phyloP scores from a whole-genome alignment of 2,113 vertebrate species.

The Corydoras maculifer region DNA sequence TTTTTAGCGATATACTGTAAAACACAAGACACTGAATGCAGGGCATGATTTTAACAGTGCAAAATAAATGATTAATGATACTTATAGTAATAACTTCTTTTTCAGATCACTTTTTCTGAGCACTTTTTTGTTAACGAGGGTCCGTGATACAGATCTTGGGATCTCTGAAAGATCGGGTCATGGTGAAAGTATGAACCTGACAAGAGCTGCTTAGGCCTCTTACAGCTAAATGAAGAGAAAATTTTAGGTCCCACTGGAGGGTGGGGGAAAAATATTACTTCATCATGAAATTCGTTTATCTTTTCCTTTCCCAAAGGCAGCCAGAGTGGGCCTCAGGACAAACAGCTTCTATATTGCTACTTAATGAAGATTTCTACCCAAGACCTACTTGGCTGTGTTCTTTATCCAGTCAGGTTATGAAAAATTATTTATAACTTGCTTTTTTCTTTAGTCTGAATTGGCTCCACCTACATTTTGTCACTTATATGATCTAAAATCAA shows the following conservation, averaged over 20 bases:
- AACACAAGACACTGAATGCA: neutral
- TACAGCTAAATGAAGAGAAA: slow-evolving; percentile 8
- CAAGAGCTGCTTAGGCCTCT: slow-evolving; percentile 21
- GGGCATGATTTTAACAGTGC: slow-evolving; percentile 6
- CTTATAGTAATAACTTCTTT: neutral
- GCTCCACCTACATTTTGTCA: slow-evolving; percentile 11
- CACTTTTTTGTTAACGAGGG: slow-evolving; percentile 43
- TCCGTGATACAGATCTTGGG: slow-evolving; percentile 36
- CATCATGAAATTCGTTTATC: slow-evolving; percentile 25
- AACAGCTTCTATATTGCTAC: slow-evolving; percentile 22
- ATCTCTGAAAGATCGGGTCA: slow-evolving; percentile 35
- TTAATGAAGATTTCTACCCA: slow-evolving; percentile 36
- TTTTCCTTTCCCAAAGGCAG: slow-evolving; percentile 12
- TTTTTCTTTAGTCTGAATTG: neutral
- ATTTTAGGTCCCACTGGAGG: neutral
- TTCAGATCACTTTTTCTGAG: slow-evolving; percentile 3
- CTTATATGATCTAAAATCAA: slow-evolving; percentile 6
- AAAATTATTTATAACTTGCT: neutral
- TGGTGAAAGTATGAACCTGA: slow-evolving; percentile 38
- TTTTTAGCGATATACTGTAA: neutral
- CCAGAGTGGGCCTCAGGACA: slow-evolving; percentile 12
- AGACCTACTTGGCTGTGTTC: slow-evolving; percentile 9
- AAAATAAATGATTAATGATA: slow-evolving; percentile 1
- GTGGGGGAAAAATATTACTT: slow-evolving; percentile 23
- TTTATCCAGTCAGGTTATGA: slow-evolving; percentile 20